Percentiles rank a stretch among this genome's conserved stretches.
Conservation (phyloP, 2,888 invertebrate genomes). For the Cecidostiba fungosa region DNA sequence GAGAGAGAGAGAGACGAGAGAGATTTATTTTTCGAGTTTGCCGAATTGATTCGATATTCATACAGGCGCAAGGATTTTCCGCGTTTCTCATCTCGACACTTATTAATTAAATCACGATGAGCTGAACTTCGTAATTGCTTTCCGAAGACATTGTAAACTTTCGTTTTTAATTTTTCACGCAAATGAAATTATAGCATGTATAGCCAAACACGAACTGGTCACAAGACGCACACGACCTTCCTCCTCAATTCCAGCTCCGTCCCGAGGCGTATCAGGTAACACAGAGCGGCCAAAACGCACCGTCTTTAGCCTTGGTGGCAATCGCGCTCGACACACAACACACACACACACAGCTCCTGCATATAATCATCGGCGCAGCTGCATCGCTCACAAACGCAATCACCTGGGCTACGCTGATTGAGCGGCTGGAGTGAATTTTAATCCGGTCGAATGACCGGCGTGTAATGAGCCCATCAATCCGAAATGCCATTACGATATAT, state of each 20-base stretch:
- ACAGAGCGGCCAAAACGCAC: too few relatives aligned
- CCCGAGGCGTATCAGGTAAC: neutral
- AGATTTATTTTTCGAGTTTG: conserved; percentile 1
- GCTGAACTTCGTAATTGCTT: too few relatives aligned
- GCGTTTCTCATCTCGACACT: too few relatives aligned
- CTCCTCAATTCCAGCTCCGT: neutral
- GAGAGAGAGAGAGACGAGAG: neutral
- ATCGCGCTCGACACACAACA: neutral
- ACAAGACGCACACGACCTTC: conserved; percentile 5
- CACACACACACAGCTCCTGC: neutral
- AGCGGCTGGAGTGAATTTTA: conserved; percentile 39
- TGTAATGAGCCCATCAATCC: conserved; percentile 41
- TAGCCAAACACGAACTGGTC: too few relatives aligned
- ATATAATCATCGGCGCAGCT: neutral
- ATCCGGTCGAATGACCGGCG: neutral
- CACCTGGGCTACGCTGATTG: neutral
- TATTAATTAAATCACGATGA: too few relatives aligned
- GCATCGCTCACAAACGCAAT: conserved; percentile 1
- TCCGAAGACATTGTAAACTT: too few relatives aligned
- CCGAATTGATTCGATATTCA: neutral
- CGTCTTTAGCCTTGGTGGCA: neutral
- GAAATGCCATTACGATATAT: neutral
- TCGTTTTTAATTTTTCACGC: too few relatives aligned
- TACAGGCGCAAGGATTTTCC: neutral
- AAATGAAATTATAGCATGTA: too few relatives aligned